Conservation (phyloP, 2,888 invertebrate species). For the Parelbella ahira region DNA sequence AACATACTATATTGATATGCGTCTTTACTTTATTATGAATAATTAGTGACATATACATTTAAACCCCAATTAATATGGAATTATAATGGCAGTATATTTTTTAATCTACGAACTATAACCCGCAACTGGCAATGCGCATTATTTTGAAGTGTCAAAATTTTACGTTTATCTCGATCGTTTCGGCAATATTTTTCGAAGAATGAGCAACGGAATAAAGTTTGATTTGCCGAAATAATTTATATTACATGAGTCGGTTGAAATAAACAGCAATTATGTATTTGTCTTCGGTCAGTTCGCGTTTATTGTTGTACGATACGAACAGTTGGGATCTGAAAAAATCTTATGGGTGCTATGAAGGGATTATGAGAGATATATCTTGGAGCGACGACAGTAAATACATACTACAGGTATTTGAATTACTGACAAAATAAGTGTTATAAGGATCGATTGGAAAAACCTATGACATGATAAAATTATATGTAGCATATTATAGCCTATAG, state of each 20-base stretch:
- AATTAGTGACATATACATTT: too few relatives aligned
- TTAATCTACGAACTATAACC: slow-evolving; percentile 1
- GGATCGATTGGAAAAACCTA: too few relatives aligned
- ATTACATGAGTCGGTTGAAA: not conserved
- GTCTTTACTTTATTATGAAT: too few relatives aligned
- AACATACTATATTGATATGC: too few relatives aligned
- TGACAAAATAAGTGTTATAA: too few relatives aligned
- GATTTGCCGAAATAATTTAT: not conserved
- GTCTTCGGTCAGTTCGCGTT: slow-evolving; percentile 77
- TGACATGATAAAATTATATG: too few relatives aligned
- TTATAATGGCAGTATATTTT: too few relatives aligned
- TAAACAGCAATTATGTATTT: slow-evolving; percentile 68
- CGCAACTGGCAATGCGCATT: slow-evolving; percentile 17
- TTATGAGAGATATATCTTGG: slow-evolving; percentile 69
- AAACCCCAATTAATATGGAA: too few relatives aligned
- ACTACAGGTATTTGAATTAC: slow-evolving; percentile 61
- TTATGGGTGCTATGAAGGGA: slow-evolving; percentile 68
- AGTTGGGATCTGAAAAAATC: slow-evolving; percentile 76
- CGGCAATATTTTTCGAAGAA: slow-evolving; percentile 7
- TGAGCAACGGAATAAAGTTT: not conserved
- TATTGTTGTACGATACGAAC: slow-evolving; percentile 77
- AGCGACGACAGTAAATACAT: slow-evolving; percentile 76
- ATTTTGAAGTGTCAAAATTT: slow-evolving; percentile 38
- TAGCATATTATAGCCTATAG: too few relatives aligned
- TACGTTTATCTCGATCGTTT: slow-evolving; percentile 28